Evolutionary conservation across 1,140 invertebrate species (phyloP).

Genomic region (Carcinoscorpius rotundicauda): DNA sequence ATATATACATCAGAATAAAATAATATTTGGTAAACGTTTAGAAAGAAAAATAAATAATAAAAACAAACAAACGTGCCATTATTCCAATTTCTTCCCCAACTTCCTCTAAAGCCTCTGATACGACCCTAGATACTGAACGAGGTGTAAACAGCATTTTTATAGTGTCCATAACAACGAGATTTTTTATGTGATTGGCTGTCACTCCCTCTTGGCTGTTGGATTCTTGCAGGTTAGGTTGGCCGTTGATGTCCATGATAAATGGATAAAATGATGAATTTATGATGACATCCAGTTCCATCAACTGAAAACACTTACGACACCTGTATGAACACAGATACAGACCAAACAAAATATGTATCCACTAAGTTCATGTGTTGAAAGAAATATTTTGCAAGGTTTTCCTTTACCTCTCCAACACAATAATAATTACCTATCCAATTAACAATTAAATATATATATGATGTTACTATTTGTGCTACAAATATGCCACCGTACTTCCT

Average conservation of each 20-base stretch:
- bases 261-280: constrained; percentile 29
- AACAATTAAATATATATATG: no score
- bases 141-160: constrained; percentile 21
- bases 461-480: no score
- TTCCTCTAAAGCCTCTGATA: constrained; percentile 21
- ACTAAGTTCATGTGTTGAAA: no score
- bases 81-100: constrained; percentile 22
- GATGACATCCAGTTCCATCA: constrained; percentile 28
- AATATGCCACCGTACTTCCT: no score
- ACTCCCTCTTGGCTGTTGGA: constrained; percentile 14
- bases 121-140: constrained; percentile 19
- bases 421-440: no score
- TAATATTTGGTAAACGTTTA: no score
- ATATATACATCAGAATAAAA: no score
- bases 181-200: constrained; percentile 19
- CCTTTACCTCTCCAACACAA: no score
- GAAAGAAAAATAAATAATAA: no score
- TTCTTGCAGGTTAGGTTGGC: constrained; percentile 23
- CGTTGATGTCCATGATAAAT: constrained; percentile 27
- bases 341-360: no score
- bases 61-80: constrained; percentile 14
- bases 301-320: constrained; percentile 30
- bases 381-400: no score
- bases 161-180: constrained; percentile 22
- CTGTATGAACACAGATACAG: constrained; percentile 14